phyloP scores from a whole-genome alignment of 1,140 invertebrate genomes.

The Aleiodes sp. region DNA sequence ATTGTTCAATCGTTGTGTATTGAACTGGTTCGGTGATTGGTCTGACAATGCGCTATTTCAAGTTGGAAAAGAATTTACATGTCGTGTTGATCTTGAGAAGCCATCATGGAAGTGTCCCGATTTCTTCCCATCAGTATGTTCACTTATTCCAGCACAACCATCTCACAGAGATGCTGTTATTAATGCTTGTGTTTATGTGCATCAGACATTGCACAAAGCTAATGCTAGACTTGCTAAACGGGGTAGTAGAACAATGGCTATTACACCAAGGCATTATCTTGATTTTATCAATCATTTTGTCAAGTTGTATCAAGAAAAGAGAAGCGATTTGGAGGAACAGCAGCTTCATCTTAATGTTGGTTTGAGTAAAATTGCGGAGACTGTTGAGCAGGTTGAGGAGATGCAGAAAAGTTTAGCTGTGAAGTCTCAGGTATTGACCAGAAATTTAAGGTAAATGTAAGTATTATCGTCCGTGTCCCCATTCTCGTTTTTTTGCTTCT shows the following conservation, averaged over 20 bases:
- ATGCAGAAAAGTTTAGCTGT: slow-evolving; percentile 98
- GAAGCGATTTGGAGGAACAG: slow-evolving; percentile 97
- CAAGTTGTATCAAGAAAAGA: slow-evolving; percentile 97
- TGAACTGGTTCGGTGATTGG: slow-evolving; percentile 99
- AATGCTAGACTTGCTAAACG: slow-evolving; percentile 89
- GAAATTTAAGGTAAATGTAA: too few relatives aligned
- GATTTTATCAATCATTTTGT: slow-evolving; percentile 99
- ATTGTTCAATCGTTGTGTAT: slow-evolving; percentile 98
- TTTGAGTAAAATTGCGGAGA: slow-evolving; percentile 98
- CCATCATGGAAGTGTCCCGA: slow-evolving; percentile 86
- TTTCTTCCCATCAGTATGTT: slow-evolving; percentile 87
- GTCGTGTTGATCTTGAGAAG: slow-evolving; percentile 83
- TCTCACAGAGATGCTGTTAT: slow-evolving; percentile 94
- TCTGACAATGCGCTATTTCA: slow-evolving; percentile 96
- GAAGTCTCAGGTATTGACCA: slow-evolving; percentile 86
- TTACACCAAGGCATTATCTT: slow-evolving; percentile 98
- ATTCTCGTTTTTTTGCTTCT: too few relatives aligned
- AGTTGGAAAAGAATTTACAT: slow-evolving; percentile 89
- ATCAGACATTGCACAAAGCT: slow-evolving; percentile 95
- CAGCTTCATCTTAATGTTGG: slow-evolving; percentile 99
- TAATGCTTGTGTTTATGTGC: slow-evolving; percentile 98
- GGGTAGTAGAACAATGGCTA: slow-evolving; percentile 94
- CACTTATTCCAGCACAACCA: slow-evolving; percentile 78
- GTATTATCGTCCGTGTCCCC: too few relatives aligned
- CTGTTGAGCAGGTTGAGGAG: slow-evolving; percentile 99